Base-by-base conservation (phyloP, 1,140 invertebrate species). In the Goniozus legneri region DNA sequence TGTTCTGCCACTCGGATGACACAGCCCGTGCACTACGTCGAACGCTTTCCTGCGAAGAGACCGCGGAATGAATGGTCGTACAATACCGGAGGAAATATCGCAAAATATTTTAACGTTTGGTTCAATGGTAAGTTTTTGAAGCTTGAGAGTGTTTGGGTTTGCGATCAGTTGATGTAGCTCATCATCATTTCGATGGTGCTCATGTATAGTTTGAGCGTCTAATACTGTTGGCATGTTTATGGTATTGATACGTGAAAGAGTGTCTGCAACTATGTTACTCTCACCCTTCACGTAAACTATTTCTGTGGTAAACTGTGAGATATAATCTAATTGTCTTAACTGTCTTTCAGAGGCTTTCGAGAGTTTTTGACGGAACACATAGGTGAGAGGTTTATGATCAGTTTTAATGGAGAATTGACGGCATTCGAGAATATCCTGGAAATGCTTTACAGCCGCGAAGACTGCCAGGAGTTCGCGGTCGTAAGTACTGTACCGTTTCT, bases 381-480 rank as follows among this genome's bases (percentile, higher is more conserved):
- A 60, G 1, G 33, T 51, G 1, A 69, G 33, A 1, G 64, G 62
- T 44, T 64, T 64, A 22, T 66, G 65, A 36, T 68, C 55, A 0
- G 65, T 67, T 24, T 34, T 45, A n/a, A 66, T 43, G 12, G n/a
- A 32, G n/a, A 50, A 44, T 6, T 37, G 7, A 2, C 27, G 30
- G n/a, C 35, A 30, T 35, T 50, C 44, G 0, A 54, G 15, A n/a
- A 47, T 21, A 24, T 44, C 14, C 2, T 22, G 2, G 31, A 51
- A 33, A 41, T 37, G 20, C 50, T 56, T 24, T 8, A 31, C 2
- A 19, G 35, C 8, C 10, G 10, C 8, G 42, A 53, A 62, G 8
- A 49, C 44, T n/a, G 62, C 60, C 3, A 65, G 35, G 1, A 74
- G 53, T 44, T 73, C 59, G n/a, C n/a, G n/a, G n/a, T n/a, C n/a